These are phyloP conservation scores for Epinotia demarniana DNA, from an alignment of 2,888 invertebrate species.

Conservation along the genomic window DNA sequence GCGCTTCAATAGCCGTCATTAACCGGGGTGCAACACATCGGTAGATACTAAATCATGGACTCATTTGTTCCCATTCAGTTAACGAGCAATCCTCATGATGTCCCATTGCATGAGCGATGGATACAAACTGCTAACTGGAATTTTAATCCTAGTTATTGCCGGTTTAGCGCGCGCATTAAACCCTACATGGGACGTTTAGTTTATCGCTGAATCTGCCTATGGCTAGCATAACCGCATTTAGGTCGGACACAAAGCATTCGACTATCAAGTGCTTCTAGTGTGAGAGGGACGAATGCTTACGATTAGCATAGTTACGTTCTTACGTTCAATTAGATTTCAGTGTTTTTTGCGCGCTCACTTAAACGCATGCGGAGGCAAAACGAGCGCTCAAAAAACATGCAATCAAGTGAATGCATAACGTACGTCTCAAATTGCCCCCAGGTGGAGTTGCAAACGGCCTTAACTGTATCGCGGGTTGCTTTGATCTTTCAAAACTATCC, in stretches of 20 bases:
- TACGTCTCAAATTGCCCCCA: too few species aligned
- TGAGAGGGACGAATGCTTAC: too few species aligned
- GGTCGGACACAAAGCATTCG: background rate
- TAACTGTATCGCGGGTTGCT: too few species aligned
- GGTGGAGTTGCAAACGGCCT: too few species aligned
- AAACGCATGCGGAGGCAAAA: too few species aligned
- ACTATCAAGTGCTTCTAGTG: background rate
- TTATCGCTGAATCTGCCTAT: background rate
- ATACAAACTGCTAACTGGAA: slow-evolving; percentile 63
- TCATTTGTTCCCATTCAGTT: slow-evolving; percentile 78
- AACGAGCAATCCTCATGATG: slow-evolving; percentile 71
- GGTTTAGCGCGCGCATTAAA: slow-evolving; percentile 30
- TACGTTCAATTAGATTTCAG: too few species aligned
- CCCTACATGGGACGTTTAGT: background rate
- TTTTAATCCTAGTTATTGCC: slow-evolving; percentile 56
- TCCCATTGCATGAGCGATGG: slow-evolving; percentile 57
- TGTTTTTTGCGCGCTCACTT: too few species aligned
- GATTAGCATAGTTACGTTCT: too few species aligned
- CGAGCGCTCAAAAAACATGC: too few species aligned
- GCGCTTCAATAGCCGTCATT: slow-evolving; percentile 43
- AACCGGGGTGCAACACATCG: slow-evolving; percentile 58
- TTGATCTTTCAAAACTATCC: too few species aligned
- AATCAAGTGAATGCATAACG: too few species aligned
- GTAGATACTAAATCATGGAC: slow-evolving; percentile 71
- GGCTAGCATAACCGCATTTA: background rate